Base-by-base conservation (phyloP, 1,140 invertebrate species). In the Ruditapes philippinarum region DNA sequence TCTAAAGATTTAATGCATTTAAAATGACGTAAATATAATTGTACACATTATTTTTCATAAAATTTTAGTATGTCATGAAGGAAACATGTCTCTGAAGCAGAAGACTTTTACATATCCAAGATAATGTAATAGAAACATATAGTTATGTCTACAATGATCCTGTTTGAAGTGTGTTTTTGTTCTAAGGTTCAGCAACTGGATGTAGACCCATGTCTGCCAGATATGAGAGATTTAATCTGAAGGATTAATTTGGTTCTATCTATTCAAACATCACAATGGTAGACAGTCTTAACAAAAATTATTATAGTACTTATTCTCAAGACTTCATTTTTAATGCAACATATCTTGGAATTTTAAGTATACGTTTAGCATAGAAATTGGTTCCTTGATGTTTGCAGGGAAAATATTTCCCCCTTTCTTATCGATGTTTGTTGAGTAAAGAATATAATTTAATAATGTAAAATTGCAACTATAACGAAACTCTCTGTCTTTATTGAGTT, bases 21-120 rank as follows among this genome's bases (percentile, higher is more conserved):
- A 38, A 70, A 70, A 70, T 70, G 65, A 31, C 65, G 38, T 70
- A 70, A 70, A 70, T 31, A 65, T 38, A 40, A 38, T 70, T 38
- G 28, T 36, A 70, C 38, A 38, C 65, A 70, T 19, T 31, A 38
- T 70, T 38, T 28, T 70, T 70, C 7, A 38, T 62, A 62, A 70
- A 40, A 28, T 19, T n/a, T 19, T 7, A n/a, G 11, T 38, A 38
- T 70, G 11, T 70, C 3, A 40, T 38, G 33, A n/a, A 38, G 65
- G 65, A 28, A 70, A 25, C 28, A 22, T 70, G 65, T 70, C 65
- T 70, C 65, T 4, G 22, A 70, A n/a, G n/a, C 22, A 7, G 38
- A 70, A 70, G 9, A 5, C 31, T 28, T 70, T 36, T 28, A 7
- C 65, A n/a, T n/a, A n/a, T 38, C 33, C 38, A 25, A 38, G 65